Evolutionary conservation across 2,113 vertebrate genomes (phyloP).

Genomic region (Atrichornis clamosus): DNA sequence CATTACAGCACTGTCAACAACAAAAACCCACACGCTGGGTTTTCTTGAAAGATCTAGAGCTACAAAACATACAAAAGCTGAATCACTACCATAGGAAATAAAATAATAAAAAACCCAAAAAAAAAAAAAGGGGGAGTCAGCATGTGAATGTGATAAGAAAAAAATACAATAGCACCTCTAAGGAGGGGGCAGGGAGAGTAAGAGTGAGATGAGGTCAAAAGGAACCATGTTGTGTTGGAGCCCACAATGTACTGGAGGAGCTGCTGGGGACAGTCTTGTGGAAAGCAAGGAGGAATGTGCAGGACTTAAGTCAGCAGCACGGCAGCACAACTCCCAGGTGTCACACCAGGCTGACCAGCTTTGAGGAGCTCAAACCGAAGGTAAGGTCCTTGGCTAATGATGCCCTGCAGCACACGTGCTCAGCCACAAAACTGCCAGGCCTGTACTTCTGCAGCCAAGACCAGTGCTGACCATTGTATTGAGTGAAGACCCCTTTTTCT

Average conservation of each 20-base stretch:
- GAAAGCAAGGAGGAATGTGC: slow-evolving; percentile 42
- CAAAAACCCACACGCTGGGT: slow-evolving; percentile 17
- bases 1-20: slow-evolving; percentile 41
- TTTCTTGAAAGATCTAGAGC: slow-evolving; percentile 51
- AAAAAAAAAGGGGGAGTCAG: slow-evolving; percentile 37
- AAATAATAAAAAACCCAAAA: slow-evolving; percentile 45
- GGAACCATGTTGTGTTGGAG: slow-evolving; percentile 50
- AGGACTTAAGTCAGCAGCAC: neutral
- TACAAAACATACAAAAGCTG: slow-evolving; percentile 69
- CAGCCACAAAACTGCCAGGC: neutral
- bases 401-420: neutral
- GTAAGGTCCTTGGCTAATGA: neutral
- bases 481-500: neutral
- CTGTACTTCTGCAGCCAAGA: neutral
- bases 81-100: slow-evolving; percentile 70
- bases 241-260: slow-evolving; percentile 37
- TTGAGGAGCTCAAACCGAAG: neutral
- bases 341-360: slow-evolving; percentile 22
- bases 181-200: slow-evolving; percentile 48
- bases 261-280: neutral
- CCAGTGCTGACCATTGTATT: neutral
- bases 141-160: slow-evolving; percentile 63
- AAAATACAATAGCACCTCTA: slow-evolving; percentile 75
- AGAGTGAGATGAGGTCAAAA: slow-evolving; percentile 58
- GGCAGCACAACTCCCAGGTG: neutral